Evolutionary conservation across 2,797 vertebrate genomes (phyloP).

Genomic region (Rousettus madagascariensis): DNA sequence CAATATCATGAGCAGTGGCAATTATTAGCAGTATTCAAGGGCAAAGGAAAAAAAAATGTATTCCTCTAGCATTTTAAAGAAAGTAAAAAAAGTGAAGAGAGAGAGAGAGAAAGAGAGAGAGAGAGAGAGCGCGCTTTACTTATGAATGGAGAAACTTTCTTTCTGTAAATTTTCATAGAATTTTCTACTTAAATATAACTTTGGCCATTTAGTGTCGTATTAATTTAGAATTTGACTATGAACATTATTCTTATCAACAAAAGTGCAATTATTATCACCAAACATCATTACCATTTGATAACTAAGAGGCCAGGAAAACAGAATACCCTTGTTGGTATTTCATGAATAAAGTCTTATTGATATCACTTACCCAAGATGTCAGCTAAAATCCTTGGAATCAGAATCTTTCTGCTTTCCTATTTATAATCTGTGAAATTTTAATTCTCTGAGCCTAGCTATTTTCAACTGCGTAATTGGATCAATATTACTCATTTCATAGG

Average conservation of each 20-base stretch:
- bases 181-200: slow-evolving; percentile 2
- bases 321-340: not conserved
- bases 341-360: not conserved
- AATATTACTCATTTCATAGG: not conserved
- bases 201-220: not conserved
- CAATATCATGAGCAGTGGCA: not conserved
- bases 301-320: not conserved
- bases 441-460: not conserved
- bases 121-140: not conserved
- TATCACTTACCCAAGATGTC: not conserved
- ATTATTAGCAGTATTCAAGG: not conserved
- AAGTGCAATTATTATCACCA: not conserved
- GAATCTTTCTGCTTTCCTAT: not conserved
- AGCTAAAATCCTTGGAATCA: not conserved
- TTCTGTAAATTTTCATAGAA: not conserved
- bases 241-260: not conserved
- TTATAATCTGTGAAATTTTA: not conserved
- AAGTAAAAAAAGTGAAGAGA: not conserved
- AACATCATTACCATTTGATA: not conserved
- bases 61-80: not conserved
- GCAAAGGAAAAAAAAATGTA: not conserved
- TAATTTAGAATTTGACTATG: not conserved
- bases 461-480: not conserved
- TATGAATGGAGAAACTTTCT: not conserved
- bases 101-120: not conserved